Evolutionary conservation across 2,113 vertebrate genomes (phyloP).

Genomic region (Globicephala melas): DNA sequence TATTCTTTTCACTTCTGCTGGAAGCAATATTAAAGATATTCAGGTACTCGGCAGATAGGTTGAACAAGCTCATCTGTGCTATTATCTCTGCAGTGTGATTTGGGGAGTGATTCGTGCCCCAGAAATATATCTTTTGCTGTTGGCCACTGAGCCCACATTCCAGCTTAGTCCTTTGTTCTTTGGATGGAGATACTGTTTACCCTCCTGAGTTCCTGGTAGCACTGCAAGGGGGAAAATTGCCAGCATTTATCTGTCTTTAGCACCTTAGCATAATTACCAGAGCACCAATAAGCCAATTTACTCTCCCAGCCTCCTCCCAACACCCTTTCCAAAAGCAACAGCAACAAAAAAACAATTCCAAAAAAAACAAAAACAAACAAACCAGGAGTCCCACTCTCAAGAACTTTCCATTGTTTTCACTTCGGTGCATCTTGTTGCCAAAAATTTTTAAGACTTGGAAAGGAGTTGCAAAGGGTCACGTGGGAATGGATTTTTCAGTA

Average conservation of each 20-base stretch:
- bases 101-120: not conserved
- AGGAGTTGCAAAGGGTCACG: not conserved
- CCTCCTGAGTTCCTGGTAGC: not conserved
- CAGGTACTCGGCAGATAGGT: not conserved
- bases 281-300: not conserved
- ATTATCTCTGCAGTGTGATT: not conserved
- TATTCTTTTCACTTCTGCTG: constrained; percentile 9
- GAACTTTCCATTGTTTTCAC: not conserved
- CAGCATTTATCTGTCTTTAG: not conserved
- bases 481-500: not conserved
- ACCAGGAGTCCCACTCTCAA: not conserved
- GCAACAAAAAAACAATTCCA: not conserved
- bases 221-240: not conserved
- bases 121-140: not conserved
- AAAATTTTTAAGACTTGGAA: not conserved
- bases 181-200: not conserved
- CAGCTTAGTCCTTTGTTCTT: not conserved
- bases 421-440: not conserved
- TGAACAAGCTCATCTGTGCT: not conserved
- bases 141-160: not conserved
- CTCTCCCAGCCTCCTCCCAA: not conserved
- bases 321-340: not conserved
- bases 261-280: not conserved
- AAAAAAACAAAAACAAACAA: not conserved
- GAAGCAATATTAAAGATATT: not conserved